Percentiles rank a stretch among this genome's conserved stretches.
These are phyloP conservation scores for Bubo scandiacus DNA, from an alignment of 2,113 vertebrate genomes.

Conservation along the genomic window DNA sequence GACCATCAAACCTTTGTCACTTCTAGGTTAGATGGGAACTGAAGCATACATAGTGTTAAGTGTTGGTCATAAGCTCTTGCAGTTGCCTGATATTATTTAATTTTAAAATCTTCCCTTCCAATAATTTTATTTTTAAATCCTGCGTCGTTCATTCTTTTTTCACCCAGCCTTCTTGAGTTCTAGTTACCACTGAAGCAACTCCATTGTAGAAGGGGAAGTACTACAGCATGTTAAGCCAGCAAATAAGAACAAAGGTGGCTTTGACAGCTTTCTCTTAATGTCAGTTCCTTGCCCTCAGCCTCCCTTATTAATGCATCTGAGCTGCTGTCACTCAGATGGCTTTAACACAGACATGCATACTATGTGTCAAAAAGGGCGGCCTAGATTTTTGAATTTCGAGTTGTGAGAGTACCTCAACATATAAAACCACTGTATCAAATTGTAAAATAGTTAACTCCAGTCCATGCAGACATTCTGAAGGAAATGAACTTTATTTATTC, in stretches of 20 bases:
- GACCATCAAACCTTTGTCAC: background rate
- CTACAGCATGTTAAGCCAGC: slow-evolving; percentile 11
- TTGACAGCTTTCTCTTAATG: slow-evolving; percentile 2
- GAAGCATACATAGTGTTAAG: background rate
- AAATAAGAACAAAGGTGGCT: slow-evolving; percentile 31
- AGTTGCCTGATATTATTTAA: background rate
- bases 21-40: background rate
- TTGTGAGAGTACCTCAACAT: background rate
- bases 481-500: background rate
- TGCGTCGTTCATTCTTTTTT: background rate
- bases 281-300: slow-evolving; percentile 17
- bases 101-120: background rate
- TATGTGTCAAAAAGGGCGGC: background rate
- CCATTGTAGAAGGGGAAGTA: background rate
- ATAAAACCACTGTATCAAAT: background rate
- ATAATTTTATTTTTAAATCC: background rate
- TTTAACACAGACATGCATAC: background rate
- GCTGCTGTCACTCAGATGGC: background rate
- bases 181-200: background rate
- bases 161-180: background rate
- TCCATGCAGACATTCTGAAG: background rate
- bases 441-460: background rate
- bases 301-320: slow-evolving; percentile 24
- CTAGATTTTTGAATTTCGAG: background rate
- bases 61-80: background rate